Percentiles rank a stretch among this genome's conserved stretches.
Evolutionary conservation across 1,140 invertebrate species (phyloP).

Genomic region (Tetragonula clypearis): DNA sequence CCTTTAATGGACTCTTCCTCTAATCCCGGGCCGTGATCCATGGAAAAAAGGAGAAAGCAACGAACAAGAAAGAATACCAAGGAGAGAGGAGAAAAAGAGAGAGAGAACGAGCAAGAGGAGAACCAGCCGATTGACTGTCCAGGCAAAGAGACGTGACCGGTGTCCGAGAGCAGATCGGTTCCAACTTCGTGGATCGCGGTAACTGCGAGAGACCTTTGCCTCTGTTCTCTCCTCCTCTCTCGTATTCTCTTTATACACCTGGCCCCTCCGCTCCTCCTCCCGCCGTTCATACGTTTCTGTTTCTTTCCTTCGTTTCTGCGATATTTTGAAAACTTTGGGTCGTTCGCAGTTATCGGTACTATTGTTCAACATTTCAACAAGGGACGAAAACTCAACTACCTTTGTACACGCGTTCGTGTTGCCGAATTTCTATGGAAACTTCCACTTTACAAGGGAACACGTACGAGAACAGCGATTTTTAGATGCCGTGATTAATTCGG

Average conservation of each 20-base stretch:
- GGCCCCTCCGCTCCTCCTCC: neutral
- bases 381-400: too few species aligned
- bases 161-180: conserved; percentile 64
- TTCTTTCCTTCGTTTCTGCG: neutral
- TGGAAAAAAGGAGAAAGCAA: conserved; percentile 15
- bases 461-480: neutral
- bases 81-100: neutral
- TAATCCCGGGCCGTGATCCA: conserved; percentile 62
- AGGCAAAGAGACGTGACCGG: conserved; percentile 68
- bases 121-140: conserved; percentile 67
- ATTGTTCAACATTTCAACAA: neutral
- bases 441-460: neutral
- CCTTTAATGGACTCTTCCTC: conserved; percentile 70
- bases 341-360: too few species aligned
- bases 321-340: neutral
- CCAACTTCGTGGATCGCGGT: conserved; percentile 54
- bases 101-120: conserved; percentile 37
- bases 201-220: conserved; percentile 54
- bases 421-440: too few species aligned
- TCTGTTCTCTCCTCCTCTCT: neutral
- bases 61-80: neutral
- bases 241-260: conserved; percentile 13
- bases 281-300: too few species aligned
- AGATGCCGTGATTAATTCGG: neutral
- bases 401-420: too few species aligned